Evolutionary conservation across 2,888 invertebrate species (phyloP).

Genomic region (Synanthedon formicaeformis): DNA sequence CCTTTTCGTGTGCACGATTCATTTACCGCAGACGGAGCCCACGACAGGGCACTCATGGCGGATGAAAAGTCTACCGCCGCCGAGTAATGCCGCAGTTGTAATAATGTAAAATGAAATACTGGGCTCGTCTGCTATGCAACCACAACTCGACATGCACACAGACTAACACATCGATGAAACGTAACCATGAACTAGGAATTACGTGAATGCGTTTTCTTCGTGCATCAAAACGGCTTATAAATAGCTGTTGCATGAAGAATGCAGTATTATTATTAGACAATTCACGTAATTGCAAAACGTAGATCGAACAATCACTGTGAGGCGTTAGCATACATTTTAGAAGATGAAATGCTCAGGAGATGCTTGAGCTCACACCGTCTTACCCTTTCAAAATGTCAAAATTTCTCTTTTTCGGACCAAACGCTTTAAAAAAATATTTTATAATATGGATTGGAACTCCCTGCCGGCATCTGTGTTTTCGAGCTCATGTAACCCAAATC

Average conservation of each 20-base stretch:
- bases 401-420: too few relatives aligned
- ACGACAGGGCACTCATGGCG: constrained; percentile 40
- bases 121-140: constrained; percentile 39
- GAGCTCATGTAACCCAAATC: too few relatives aligned
- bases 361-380: too few relatives aligned
- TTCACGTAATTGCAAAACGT: too few relatives aligned
- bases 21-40: constrained; percentile 15
- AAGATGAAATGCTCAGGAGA: too few relatives aligned
- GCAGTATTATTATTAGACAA: too few relatives aligned
- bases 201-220: constrained; percentile 4
- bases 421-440: too few relatives aligned
- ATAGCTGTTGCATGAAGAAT: background rate
- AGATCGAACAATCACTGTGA: too few relatives aligned
- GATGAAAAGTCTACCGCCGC: constrained; percentile 50
- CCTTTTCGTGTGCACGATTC: constrained; percentile 13
- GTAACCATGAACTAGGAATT: constrained; percentile 47
- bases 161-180: constrained; percentile 10
- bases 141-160: constrained; percentile 35
- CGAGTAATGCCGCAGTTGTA: constrained; percentile 22
- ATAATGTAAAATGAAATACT: constrained; percentile 55
- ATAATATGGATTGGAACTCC: too few relatives aligned
- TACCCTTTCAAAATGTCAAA: too few relatives aligned
- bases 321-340: too few relatives aligned
- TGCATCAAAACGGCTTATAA: constrained; percentile 4
- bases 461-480: too few relatives aligned